Conservation (phyloP, 2,797 vertebrate genomes). For the Bovichtus variegatus region DNA sequence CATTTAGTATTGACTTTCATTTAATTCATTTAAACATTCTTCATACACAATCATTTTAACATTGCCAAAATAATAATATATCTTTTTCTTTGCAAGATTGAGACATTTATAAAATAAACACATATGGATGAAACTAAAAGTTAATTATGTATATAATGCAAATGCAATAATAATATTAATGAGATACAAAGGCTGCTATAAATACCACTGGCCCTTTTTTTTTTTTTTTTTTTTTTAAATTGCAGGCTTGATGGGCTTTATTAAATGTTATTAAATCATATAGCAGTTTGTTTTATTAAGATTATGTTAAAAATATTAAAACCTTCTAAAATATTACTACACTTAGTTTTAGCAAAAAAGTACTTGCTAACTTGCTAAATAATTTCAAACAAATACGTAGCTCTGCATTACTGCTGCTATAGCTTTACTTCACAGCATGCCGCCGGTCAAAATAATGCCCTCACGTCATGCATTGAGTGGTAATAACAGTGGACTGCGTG, state of each 20-base stretch:
- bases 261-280: background rate
- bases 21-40: background rate
- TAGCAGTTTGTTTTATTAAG: background rate
- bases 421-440: background rate
- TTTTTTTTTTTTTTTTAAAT: no score
- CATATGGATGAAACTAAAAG: background rate
- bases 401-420: background rate
- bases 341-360: no score
- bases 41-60: background rate
- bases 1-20: background rate
- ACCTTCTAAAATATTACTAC: no score
- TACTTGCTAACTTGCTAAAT: background rate
- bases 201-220: background rate
- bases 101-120: background rate
- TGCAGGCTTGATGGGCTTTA: background rate
- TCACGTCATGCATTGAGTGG: background rate
- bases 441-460: background rate
- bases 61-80: background rate
- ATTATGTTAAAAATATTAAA: background rate
- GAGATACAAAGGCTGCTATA: background rate
- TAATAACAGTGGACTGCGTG: conserved; percentile 2
- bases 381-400: background rate
- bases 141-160: background rate
- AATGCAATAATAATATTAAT: background rate
- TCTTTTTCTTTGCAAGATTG: background rate